Percentiles rank a stretch among this genome's conserved stretches.
Conservation (phyloP, 1,140 invertebrate genomes). For the Diuraphis noxia region DNA sequence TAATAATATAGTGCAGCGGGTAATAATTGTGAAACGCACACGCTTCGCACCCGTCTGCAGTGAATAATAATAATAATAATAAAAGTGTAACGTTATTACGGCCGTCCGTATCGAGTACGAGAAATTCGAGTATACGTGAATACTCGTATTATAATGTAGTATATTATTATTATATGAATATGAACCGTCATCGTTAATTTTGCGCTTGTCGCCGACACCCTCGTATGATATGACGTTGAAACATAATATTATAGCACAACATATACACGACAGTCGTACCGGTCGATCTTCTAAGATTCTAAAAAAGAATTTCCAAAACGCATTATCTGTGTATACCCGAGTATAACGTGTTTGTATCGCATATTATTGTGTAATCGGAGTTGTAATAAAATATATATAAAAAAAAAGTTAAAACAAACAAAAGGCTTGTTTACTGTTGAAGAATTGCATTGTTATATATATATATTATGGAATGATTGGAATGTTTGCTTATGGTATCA, state of each 20-base stretch:
- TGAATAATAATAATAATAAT: neutral
- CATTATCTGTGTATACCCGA: neutral
- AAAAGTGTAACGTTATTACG: neutral
- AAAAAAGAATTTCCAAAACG: neutral
- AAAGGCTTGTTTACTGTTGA: neutral
- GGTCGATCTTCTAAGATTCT: neutral
- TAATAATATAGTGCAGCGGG: neutral
- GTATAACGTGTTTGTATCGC: neutral
- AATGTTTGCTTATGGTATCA: neutral
- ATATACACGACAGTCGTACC: neutral
- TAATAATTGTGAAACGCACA: neutral
- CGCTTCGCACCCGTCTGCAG: neutral
- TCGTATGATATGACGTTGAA: neutral
- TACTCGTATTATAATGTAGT: neutral
- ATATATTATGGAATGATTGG: neutral
- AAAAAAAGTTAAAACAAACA: neutral
- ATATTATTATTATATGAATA: neutral
- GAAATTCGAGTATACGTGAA: constrained; percentile 9
- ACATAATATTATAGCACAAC: neutral
- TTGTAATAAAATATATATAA: neutral
- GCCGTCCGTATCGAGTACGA: neutral
- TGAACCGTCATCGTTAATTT: constrained; percentile 1
- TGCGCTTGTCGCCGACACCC: neutral
- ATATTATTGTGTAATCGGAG: neutral
- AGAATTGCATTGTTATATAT: neutral